Evolutionary conservation across 2,888 invertebrate species (phyloP).

Genomic region (Lucinisca nassula): DNA sequence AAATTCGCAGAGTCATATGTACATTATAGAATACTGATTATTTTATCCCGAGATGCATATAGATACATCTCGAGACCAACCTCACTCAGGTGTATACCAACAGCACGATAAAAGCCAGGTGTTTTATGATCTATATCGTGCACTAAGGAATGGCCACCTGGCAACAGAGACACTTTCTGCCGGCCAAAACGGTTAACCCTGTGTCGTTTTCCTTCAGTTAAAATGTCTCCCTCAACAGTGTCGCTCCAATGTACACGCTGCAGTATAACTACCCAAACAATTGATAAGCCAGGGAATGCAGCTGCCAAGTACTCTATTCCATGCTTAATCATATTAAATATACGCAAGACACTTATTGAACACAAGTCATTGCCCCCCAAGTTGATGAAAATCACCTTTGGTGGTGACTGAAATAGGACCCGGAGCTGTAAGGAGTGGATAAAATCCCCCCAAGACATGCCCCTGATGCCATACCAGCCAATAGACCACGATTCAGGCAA

Average conservation of each 20-base stretch:
- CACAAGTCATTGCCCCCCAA: no score
- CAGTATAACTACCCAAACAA: no score
- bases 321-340: no score
- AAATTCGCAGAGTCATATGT: background rate
- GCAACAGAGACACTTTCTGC: background rate
- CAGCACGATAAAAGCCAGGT: background rate
- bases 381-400: no score
- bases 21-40: background rate
- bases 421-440: no score
- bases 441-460: background rate
- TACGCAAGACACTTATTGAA: no score
- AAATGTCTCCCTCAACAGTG: no score
- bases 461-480: background rate
- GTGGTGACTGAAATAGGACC: no score
- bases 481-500: background rate
- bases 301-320: no score
- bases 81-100: background rate
- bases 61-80: background rate
- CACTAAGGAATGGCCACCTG: background rate
- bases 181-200: slow-evolving; percentile 12
- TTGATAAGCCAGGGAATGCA: no score
- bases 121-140: background rate
- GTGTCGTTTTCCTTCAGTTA: background rate
- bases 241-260: no score
- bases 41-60: background rate